Conservation (phyloP, 1,140 invertebrate species). For the Nymphalis io region DNA sequence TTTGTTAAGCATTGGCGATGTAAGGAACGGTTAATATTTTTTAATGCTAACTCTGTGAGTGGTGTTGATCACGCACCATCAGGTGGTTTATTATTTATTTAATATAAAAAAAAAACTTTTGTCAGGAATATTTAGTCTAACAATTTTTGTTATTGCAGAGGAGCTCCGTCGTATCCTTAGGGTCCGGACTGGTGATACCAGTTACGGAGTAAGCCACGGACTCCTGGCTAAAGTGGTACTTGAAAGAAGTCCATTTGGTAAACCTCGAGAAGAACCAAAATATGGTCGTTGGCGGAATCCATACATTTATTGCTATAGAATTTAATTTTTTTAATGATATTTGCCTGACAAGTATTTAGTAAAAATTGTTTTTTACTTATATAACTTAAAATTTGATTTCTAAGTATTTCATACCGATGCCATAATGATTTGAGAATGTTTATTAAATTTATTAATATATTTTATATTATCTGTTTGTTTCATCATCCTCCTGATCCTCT, state of each 20-base stretch:
- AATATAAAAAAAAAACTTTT: too few species aligned
- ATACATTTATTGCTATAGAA: constrained; percentile 59
- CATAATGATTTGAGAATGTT: too few species aligned
- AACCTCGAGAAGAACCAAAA: constrained; percentile 61
- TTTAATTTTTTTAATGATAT: constrained; percentile 35
- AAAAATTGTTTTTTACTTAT: too few species aligned
- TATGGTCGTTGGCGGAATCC: constrained; percentile 65
- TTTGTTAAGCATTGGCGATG: too few species aligned
- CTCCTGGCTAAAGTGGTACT: constrained; percentile 62
- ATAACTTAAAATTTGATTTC: neutral
- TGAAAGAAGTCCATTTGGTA: constrained; percentile 64
- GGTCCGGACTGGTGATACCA: constrained; percentile 61
- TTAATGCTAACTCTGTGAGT: too few species aligned
- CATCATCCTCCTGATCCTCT: too few species aligned
- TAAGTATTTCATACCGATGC: neutral
- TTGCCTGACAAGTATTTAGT: neutral
- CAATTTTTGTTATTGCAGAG: constrained; percentile 43
- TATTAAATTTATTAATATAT: too few species aligned
- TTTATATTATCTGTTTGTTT: too few species aligned
- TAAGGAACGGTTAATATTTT: too few species aligned
- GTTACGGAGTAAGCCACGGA: constrained; percentile 58
- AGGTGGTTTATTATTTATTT: too few species aligned
- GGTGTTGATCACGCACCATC: too few species aligned
- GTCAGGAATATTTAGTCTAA: too few species aligned
- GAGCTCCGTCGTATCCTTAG: constrained; percentile 66